phyloP scores from a whole-genome alignment of 2,113 vertebrate species.

The Budorcas taxicolor region DNA sequence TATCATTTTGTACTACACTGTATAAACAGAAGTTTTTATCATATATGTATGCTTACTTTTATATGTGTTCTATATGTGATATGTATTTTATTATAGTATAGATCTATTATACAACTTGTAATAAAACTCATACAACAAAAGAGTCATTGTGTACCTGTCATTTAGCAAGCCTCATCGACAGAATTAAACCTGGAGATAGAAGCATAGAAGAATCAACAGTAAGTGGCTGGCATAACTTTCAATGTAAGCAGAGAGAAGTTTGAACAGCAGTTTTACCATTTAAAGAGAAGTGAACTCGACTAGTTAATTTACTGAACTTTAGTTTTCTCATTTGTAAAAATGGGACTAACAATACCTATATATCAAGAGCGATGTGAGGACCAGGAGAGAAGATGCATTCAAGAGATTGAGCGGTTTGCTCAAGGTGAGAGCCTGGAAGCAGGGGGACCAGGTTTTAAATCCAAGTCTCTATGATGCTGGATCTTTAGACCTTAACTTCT shows the following conservation, averaged over 20 bases:
- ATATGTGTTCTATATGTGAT: not conserved
- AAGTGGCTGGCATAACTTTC: not conserved
- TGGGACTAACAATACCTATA: not conserved
- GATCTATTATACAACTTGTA: not conserved
- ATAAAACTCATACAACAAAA: not conserved
- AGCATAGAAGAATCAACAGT: not conserved
- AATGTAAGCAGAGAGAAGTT: not conserved
- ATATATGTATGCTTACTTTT: not conserved
- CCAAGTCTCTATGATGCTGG: not conserved
- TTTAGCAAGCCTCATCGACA: not conserved
- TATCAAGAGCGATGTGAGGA: not conserved
- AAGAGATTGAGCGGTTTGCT: not conserved
- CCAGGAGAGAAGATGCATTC: not conserved
- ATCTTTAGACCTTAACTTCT: not conserved
- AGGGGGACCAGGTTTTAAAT: not conserved
- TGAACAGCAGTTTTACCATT: not conserved
- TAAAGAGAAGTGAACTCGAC: not conserved
- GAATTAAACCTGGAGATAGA: not conserved
- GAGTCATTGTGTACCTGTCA: not conserved
- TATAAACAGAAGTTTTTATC: not conserved
- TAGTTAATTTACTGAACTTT: not conserved
- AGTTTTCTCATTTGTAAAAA: not conserved
- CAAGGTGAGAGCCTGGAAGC: not conserved
- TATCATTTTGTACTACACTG: not conserved
- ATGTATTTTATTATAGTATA: not conserved